A percentile compares a stretch with the other conserved stretches of the same genome.
Evolutionary conservation across 2,888 invertebrate species (phyloP).

Genomic region (Eupithecia abbreviata): DNA sequence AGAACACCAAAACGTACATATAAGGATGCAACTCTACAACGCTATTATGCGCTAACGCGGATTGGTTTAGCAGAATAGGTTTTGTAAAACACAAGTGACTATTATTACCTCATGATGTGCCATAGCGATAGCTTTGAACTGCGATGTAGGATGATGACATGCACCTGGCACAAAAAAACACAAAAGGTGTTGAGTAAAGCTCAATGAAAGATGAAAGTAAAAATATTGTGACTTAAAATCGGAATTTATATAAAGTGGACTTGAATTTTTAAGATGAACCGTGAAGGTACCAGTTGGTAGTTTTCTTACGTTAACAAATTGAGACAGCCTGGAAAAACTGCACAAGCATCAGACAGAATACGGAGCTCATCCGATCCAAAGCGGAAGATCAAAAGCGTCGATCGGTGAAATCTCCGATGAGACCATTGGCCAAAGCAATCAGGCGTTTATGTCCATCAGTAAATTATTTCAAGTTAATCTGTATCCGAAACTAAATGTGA

Average conservation of each 20-base stretch:
- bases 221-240: constrained; percentile 10
- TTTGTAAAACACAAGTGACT: not conserved
- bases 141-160: constrained; percentile 44
- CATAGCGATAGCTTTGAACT: not conserved
- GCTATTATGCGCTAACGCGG: not conserved
- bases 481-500: constrained; percentile 51
- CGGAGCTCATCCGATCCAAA: not conserved
- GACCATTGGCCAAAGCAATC: not conserved
- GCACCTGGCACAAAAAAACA: constrained; percentile 50
- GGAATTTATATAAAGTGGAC: not conserved
- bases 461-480: constrained; percentile 29
- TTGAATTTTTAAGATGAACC: not conserved
- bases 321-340: not conserved
- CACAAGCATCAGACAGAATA: not conserved
- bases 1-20: not conserved
- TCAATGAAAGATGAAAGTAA: constrained; percentile 19
- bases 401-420: not conserved
- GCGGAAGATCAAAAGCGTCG: not conserved
- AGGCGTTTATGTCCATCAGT: not conserved
- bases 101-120: not conserved
- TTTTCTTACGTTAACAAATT: not conserved
- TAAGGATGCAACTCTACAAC: not conserved
- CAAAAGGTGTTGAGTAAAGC: constrained; percentile 1
- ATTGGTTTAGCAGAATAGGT: not conserved
- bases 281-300: not conserved